Evolutionary conservation across 2,888 invertebrate species (phyloP).

Genomic region (Platerodrilus igneus): DNA sequence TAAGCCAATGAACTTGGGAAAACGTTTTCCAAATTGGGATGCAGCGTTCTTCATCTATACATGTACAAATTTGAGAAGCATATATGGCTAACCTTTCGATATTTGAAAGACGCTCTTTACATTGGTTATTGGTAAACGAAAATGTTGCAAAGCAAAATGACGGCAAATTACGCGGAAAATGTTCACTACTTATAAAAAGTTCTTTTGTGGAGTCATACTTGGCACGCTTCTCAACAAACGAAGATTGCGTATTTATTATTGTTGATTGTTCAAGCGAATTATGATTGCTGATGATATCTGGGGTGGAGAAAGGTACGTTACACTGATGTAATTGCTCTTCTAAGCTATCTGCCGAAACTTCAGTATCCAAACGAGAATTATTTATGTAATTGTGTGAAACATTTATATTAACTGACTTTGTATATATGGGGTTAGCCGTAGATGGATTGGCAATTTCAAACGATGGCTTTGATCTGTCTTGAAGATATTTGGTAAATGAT

Average conservation of each 20-base stretch:
- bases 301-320: constrained; percentile 47
- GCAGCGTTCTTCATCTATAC: constrained; percentile 27
- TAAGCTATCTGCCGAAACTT: constrained; percentile 53
- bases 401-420: constrained; percentile 57
- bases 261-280: constrained; percentile 49
- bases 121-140: constrained; percentile 16
- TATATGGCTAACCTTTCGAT: constrained; percentile 33
- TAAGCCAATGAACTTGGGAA: constrained; percentile 13
- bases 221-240: constrained; percentile 10
- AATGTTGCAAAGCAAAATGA: constrained; percentile 22
- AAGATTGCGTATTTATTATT: too few relatives aligned
- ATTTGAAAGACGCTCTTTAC: constrained; percentile 16
- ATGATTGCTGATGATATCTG: constrained; percentile 58
- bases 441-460: constrained; percentile 29
- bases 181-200: background rate
- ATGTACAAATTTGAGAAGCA: constrained; percentile 34
- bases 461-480: constrained; percentile 23
- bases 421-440: constrained; percentile 43
- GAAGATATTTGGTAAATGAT: constrained; percentile 46
- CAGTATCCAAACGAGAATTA: constrained; percentile 43
- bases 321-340: constrained; percentile 36
- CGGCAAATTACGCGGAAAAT: background rate
- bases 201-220: constrained; percentile 2
- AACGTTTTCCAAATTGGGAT: constrained; percentile 25
- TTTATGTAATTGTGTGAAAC: constrained; percentile 54